Base-by-base conservation (phyloP, 2,113 vertebrate species). In the Gallinago undulata region DNA sequence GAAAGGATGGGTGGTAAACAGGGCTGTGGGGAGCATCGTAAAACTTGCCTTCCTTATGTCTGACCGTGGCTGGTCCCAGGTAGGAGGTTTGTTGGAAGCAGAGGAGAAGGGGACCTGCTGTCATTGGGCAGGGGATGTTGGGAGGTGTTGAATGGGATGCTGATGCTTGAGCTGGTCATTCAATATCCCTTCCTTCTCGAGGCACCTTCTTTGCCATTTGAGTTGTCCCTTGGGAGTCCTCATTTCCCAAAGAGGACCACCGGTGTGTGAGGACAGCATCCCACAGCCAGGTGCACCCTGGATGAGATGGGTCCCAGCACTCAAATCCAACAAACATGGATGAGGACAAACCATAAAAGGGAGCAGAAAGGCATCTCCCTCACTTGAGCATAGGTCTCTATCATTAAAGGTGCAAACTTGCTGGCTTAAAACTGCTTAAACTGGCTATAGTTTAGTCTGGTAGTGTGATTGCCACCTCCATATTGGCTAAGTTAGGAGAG, bases 381-480 rank as follows among this genome's bases (percentile, higher is more conserved):
- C 41, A 3, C 59, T 19, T 73, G 10, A 51, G 15, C 47, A 33
- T 4, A 43, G 25, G 7, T 68, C 8, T 56, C 41, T 75, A 9
- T 55, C 33, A 68, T 18, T 47, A 45, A 50, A 45, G 33, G 4
- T 70, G 27, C 56, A 33, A 70, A 75, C 10, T 21, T 50, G 7
- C 28, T 56, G 47, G 31, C 9, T 87, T 72, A 64, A 45, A 56
- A 45, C 57, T 75, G 12, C 23, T 82, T 24, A 39, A 76, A 3
- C 28, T 59, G 47, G 6, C 41, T 60, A 31, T 77, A 14, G 21
- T 24, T 85, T 47, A 66, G 28, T 17, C 33, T 77, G 15, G 67
- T n/a, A 4, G 18, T 30, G n/a, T n/a, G 23, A 84, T 24, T 0
- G 0, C 84, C 43, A 55, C 3, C 33, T 70, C 47, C 6, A 1